Base-by-base conservation (phyloP, 2,888 invertebrate species). In the Leptarthrus brevirostris region DNA sequence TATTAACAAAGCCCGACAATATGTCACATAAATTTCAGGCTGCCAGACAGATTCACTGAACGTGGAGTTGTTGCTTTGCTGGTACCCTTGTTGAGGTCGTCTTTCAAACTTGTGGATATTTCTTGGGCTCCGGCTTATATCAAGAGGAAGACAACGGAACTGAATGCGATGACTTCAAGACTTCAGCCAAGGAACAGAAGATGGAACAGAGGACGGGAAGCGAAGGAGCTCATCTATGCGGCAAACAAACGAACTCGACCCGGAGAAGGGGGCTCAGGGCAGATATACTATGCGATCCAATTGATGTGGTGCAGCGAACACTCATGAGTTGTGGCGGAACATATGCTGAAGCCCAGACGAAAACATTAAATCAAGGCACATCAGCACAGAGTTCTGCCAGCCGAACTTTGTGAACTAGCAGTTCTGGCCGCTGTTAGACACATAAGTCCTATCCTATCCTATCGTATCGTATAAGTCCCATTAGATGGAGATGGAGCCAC, bases 11-110 rank as follows among this genome's bases (percentile, higher is more conserved):
- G 69, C 34, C 52, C 61, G 40, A 58, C 73, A 75, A 75, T 72
- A 73, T 70, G 61, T 73, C 72, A 75, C 75, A 75, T 69, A 73
- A 75, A 70, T 75, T 73, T 75, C 66, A 70, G 58, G 18, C 61
- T 58, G 73, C 40, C 73, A 64, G 73, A 73, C 73, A 66, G 64
- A 73, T 73, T 58, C 53, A 36, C 36, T 22, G 72, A 40, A 72
- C 58, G 58, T n/a, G n/a, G 16, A 58, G 53, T 36, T 72, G 54
- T 72, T 54, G 54, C n/a, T n/a, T n/a, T n/a, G n/a, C 47, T 53
- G 54, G 16, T 56, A 40, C 40, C 56, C 56, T 72, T 56, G 54
- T 56, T 16, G 71, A 72, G 71, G 71, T 56, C 71, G 71, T 72
- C 71, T 72, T 72, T 66, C 47, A 66, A 66, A 49, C 47, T 66